Evolutionary conservation across 2,113 vertebrate genomes (phyloP).

Genomic region (Lynx canadensis): DNA sequence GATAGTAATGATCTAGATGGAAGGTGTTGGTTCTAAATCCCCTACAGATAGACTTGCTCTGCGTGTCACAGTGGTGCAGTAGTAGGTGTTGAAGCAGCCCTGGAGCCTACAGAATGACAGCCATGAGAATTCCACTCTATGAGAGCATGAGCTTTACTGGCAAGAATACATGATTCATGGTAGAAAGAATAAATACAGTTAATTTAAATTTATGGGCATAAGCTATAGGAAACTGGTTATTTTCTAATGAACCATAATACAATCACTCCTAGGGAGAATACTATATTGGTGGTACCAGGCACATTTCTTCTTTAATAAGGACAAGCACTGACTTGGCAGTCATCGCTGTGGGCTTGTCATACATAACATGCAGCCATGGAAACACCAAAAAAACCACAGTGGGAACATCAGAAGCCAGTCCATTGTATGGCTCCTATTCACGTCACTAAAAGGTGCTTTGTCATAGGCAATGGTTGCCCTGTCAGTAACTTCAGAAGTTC

Average conservation of each 20-base stretch:
- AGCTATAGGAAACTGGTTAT: neutral
- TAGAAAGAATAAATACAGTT: neutral
- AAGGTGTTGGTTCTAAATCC: neutral
- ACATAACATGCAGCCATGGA: neutral
- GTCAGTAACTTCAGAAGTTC: neutral
- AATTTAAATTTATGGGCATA: neutral
- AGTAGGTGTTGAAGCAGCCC: neutral
- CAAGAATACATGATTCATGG: neutral
- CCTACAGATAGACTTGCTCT: neutral
- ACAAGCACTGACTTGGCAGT: neutral
- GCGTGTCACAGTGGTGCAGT: neutral
- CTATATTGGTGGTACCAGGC: neutral
- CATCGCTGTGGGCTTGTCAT: neutral
- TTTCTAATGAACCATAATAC: conserved; percentile 5
- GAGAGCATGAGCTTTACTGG: neutral
- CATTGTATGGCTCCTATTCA: neutral
- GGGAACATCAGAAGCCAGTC: neutral
- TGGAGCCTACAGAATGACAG: neutral
- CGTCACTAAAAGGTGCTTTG: neutral
- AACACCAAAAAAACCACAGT: neutral
- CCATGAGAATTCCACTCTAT: neutral
- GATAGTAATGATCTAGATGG: neutral
- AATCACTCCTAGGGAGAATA: neutral
- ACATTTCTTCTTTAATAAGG: conserved; percentile 30
- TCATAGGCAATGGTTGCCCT: neutral